Evolutionary conservation across 2,888 invertebrate species (phyloP).

Genomic region (Helleia helle): DNA sequence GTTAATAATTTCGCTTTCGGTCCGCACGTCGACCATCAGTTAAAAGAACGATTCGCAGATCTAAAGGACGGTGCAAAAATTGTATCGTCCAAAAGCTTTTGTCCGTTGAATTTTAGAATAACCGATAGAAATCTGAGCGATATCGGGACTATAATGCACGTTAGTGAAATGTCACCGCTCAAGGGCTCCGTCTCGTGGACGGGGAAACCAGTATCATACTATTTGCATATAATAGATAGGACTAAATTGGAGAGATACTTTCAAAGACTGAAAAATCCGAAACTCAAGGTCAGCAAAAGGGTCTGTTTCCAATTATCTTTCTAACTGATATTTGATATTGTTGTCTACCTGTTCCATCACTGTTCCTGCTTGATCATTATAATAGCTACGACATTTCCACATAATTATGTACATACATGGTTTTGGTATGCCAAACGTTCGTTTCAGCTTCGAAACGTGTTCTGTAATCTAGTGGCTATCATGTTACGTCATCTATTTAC

Average conservation of each 20-base stretch:
- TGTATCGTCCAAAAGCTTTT: slow-evolving; percentile 98
- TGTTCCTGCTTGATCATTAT: neutral
- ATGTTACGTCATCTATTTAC: slow-evolving; percentile 11
- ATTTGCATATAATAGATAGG: slow-evolving; percentile 97
- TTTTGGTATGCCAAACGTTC: slow-evolving; percentile 9
- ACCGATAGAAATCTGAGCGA: slow-evolving; percentile 98
- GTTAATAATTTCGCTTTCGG: slow-evolving; percentile 99
- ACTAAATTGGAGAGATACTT: slow-evolving; percentile 97
- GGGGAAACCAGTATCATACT: slow-evolving; percentile 98
- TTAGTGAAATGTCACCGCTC: slow-evolving; percentile 95
- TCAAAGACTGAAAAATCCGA: slow-evolving; percentile 93
- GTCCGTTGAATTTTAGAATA: slow-evolving; percentile 98
- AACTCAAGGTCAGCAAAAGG: slow-evolving; percentile 79
- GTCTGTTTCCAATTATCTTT: slow-evolving; percentile 63
- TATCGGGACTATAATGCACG: slow-evolving; percentile 99
- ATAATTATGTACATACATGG: slow-evolving; percentile 20
- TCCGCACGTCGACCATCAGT: slow-evolving; percentile 95
- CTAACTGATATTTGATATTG: slow-evolving; percentile 32
- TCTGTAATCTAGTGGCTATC: slow-evolving; percentile 2
- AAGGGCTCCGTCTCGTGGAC: slow-evolving; percentile 99
- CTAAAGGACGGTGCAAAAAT: slow-evolving; percentile 96
- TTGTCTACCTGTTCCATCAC: neutral
- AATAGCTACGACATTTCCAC: neutral
- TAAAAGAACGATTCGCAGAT: slow-evolving; percentile 97
- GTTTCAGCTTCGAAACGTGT: neutral